Percentiles rank a stretch among this genome's conserved stretches.
These are phyloP conservation scores for Tortrix viridana DNA, from an alignment of 2,888 invertebrate genomes.

Conservation along the genomic window DNA sequence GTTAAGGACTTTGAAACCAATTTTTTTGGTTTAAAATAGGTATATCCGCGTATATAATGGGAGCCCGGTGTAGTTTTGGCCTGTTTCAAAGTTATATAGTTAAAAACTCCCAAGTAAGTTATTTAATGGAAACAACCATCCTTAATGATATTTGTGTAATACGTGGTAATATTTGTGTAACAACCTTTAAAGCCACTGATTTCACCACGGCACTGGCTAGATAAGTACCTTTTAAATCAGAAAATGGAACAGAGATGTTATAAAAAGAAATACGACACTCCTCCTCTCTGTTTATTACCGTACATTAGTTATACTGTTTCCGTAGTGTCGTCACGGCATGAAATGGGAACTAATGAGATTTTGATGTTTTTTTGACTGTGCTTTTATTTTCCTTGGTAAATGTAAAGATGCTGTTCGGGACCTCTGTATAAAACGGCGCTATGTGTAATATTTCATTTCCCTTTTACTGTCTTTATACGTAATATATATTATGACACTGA, in stretches of 20 bases:
- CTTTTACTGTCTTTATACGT: conserved; percentile 27
- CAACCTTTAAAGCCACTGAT: conserved; percentile 47
- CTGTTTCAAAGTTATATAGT: no score
- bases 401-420: conserved; percentile 61
- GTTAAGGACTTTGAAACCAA: no score
- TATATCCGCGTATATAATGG: no score
- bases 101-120: no score
- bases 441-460: conserved; percentile 52
- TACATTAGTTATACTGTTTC: conserved; percentile 84
- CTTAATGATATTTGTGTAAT: conserved; percentile 19
- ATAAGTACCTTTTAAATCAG: conserved; percentile 73
- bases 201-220: conserved; percentile 59
- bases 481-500: conserved; percentile 14
- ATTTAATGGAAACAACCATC: conserved; percentile 2
- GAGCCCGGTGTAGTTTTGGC: no score
- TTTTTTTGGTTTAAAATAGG: no score
- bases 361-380: conserved; percentile 85
- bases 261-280: conserved; percentile 83
- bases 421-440: conserved; percentile 56
- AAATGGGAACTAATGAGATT: conserved; percentile 84
- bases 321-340: conserved; percentile 83
- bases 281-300: conserved; percentile 80
- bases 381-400: conserved; percentile 77
- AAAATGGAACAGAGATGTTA: conserved; percentile 79
- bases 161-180: conserved; percentile 29